These are phyloP conservation scores for Corythaixoides concolor DNA, from an alignment of 2,113 vertebrate species.

Conservation along the genomic window DNA sequence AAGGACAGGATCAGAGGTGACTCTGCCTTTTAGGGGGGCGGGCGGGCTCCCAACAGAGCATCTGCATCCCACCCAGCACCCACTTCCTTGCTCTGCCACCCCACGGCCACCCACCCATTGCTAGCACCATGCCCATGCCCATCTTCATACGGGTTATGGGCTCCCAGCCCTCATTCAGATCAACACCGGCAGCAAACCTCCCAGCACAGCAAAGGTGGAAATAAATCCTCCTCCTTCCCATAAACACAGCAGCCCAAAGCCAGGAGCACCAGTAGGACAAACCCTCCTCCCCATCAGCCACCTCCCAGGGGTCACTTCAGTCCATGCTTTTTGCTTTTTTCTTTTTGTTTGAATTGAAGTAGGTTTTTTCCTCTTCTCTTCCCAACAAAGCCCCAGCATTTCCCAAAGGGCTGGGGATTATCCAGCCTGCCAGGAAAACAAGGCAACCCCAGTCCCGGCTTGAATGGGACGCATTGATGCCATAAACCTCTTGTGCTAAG, in stretches of 20 bases:
- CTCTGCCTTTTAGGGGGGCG: background rate
- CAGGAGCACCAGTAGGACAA: background rate
- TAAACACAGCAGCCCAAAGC: background rate
- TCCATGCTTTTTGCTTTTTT: background rate
- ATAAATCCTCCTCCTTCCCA: background rate
- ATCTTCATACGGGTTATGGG: rapidly evolving
- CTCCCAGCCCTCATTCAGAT: rapidly evolving
- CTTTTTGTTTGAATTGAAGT: background rate
- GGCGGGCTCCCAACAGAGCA: background rate
- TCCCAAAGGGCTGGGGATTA: background rate
- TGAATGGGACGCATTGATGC: conserved; percentile 37
- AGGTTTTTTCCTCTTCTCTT: background rate
- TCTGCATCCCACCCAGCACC: background rate
- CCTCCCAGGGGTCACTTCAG: background rate
- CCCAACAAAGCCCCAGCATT: background rate
- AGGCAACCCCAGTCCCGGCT: background rate
- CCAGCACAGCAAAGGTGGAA: rapidly evolving
- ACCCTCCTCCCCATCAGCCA: background rate
- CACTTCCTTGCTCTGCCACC: background rate
- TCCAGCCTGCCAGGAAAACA: background rate
- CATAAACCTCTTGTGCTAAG: conserved; percentile 48
- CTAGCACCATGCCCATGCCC: rapidly evolving
- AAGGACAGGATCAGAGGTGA: background rate
- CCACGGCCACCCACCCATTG: rapidly evolving
- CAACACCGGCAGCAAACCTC: rapidly evolving